Evolutionary conservation across 2,888 invertebrate species (phyloP).

Genomic region (Nomada lathburiana): DNA sequence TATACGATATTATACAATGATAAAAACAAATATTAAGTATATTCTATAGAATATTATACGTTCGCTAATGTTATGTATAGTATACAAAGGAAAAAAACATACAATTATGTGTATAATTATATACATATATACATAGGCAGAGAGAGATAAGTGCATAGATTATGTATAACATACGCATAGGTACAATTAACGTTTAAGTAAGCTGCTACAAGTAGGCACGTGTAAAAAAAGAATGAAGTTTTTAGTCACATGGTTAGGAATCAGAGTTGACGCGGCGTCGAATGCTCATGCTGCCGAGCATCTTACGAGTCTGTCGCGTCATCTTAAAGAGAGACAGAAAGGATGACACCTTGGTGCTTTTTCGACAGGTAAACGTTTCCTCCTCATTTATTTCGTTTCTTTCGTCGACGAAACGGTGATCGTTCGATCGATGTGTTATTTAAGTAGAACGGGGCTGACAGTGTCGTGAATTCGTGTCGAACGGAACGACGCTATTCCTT

Average conservation of each 20-base stretch:
- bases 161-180: conserved; percentile 62
- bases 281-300: conserved; percentile 47
- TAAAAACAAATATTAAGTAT: conserved; percentile 65
- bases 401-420: conserved; percentile 35
- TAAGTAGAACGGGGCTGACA: conserved; percentile 46
- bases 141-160: conserved; percentile 49
- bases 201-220: conserved; percentile 54
- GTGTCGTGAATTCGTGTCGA: conserved; percentile 44
- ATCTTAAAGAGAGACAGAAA: conserved; percentile 30
- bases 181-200: conserved; percentile 61
- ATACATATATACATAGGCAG: conserved; percentile 40
- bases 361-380: conserved; percentile 59
- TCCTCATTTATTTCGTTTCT: conserved; percentile 41
- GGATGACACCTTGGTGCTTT: conserved; percentile 62
- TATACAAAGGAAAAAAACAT: conserved; percentile 56
- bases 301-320: conserved; percentile 45
- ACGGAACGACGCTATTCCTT: not conserved
- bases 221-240: conserved; percentile 31
- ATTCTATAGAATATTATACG: conserved; percentile 74
- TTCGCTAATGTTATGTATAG: conserved; percentile 71
- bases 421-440: conserved; percentile 59
- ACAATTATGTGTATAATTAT: conserved; percentile 56
- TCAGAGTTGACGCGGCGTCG: conserved; percentile 13
- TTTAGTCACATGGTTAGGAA: conserved; percentile 54
- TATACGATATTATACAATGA: conserved; percentile 60